phyloP scores from a whole-genome alignment of 2,113 vertebrate genomes.

The Proteles cristata region DNA sequence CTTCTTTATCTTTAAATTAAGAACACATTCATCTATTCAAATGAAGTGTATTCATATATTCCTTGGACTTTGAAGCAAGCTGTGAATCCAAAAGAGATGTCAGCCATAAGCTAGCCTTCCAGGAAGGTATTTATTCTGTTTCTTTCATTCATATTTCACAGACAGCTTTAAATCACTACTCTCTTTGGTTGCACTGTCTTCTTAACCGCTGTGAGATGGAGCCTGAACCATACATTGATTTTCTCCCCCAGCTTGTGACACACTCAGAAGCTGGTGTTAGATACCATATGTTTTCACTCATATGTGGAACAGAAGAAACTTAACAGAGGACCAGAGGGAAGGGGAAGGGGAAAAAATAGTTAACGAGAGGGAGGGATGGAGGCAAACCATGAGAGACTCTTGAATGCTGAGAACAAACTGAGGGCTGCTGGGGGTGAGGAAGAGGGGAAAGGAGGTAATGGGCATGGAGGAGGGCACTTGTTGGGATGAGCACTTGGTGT shows the following conservation, averaged over 20 bases:
- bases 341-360: too few relatives aligned
- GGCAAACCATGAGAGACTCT: too few relatives aligned
- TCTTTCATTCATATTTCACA: neutral
- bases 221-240: neutral
- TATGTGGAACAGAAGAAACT: too few relatives aligned
- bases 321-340: too few relatives aligned
- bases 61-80: neutral
- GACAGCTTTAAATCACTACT: neutral
- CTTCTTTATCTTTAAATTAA: neutral
- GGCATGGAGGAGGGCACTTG: too few relatives aligned
- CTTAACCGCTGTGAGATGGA: neutral
- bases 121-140: neutral
- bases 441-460: too few relatives aligned
- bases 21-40: neutral
- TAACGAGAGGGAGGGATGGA: too few relatives aligned
- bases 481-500: too few relatives aligned
- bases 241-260: rapidly evolving
- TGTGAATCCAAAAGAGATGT: neutral
- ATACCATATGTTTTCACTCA: too few relatives aligned
- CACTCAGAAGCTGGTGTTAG: neutral
- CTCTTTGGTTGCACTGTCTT: neutral
- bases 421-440: too few relatives aligned
- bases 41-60: neutral
- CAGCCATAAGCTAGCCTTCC: neutral
- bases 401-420: too few relatives aligned